A percentile compares a stretch with the other conserved stretches of the same genome.
phyloP scores from a whole-genome alignment of 2,797 vertebrate genomes.

The Hemitrygon akajei region DNA sequence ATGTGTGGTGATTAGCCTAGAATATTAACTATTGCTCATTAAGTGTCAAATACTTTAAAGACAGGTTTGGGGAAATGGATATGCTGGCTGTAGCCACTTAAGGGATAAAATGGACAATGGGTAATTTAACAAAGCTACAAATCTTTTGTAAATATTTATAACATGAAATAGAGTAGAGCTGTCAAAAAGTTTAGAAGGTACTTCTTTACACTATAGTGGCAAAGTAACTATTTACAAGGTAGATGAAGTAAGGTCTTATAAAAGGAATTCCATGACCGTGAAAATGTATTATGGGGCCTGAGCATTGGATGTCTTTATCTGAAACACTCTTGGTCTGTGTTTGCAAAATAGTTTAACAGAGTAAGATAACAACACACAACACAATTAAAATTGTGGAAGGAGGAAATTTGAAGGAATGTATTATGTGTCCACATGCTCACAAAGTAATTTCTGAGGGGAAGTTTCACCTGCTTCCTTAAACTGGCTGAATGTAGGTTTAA shows the following conservation, averaged over 20 bases:
- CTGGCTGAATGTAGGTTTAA: background rate
- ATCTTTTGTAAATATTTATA: background rate
- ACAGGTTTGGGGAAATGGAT: background rate
- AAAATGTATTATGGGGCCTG: background rate
- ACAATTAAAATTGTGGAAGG: background rate
- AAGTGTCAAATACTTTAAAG: background rate
- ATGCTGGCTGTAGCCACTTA: background rate
- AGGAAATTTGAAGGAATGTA: background rate
- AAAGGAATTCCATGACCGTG: background rate
- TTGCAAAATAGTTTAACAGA: background rate
- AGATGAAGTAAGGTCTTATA: background rate
- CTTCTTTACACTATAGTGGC: background rate
- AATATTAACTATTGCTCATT: background rate
- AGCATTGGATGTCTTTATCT: background rate
- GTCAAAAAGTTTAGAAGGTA: background rate
- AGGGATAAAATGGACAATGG: background rate
- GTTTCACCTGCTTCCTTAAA: background rate
- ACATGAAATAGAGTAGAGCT: background rate
- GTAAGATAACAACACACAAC: background rate
- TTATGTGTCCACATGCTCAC: no score
- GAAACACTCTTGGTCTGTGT: background rate
- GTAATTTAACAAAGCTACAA: background rate
- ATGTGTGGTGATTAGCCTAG: constrained; percentile 1
- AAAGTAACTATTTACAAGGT: background rate
- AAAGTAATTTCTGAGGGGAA: background rate